Conservation (phyloP, 2,888 invertebrate species). For the Zhuqinia jingwanae region DNA sequence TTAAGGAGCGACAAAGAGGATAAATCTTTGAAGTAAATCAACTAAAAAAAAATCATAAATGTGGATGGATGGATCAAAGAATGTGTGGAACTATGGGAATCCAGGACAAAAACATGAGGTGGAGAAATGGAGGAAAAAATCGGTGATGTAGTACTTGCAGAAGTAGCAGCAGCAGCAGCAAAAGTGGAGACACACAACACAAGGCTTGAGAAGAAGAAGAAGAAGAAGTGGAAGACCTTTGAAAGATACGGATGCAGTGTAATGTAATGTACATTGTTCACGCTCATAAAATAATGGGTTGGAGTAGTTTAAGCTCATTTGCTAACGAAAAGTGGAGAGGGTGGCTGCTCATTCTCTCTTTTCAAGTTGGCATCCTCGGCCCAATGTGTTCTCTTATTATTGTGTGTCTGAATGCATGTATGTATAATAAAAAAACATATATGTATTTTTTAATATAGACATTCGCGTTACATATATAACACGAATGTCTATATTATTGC, state of each 20-base stretch:
- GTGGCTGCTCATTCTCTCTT: neutral
- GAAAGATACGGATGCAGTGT: conserved; percentile 24
- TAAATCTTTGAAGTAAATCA: conserved; percentile 65
- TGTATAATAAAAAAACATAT: too few relatives aligned
- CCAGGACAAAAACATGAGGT: neutral
- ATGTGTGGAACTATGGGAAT: conserved; percentile 39
- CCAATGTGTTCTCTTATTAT: neutral
- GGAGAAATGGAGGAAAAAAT: neutral
- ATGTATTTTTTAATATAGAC: too few relatives aligned
- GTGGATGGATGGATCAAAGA: conserved; percentile 60
- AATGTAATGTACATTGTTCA: conserved; percentile 56
- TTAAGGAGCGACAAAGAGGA: conserved; percentile 56
- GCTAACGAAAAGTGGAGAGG: conserved; percentile 53
- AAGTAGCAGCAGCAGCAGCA: conserved; percentile 19
- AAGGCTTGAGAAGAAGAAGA: neutral
- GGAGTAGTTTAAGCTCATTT: conserved; percentile 63
- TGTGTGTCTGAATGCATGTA: neutral
- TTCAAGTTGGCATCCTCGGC: neutral
- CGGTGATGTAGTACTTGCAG: neutral
- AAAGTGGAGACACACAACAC: conserved; percentile 23
- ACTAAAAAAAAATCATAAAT: conserved; percentile 42
- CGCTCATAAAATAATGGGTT: conserved; percentile 56
- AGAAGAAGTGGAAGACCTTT: neutral
- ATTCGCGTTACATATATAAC: too few relatives aligned
- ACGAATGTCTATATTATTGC: too few relatives aligned